These are phyloP conservation scores for Cetonia aurata DNA, from an alignment of 2,888 invertebrate species.

Conservation along the genomic window DNA sequence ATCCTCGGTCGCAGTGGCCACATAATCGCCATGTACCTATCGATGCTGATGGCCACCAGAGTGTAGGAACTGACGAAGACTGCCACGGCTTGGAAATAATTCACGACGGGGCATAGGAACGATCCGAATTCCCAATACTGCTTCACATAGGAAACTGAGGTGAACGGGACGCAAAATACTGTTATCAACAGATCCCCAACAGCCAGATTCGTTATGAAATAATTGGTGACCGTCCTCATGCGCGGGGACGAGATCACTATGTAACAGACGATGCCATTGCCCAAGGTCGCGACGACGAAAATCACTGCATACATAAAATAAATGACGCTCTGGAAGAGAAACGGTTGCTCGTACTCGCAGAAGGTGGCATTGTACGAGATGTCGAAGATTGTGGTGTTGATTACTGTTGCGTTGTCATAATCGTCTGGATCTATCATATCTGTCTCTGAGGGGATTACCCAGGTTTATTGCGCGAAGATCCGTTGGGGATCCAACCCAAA, in stretches of 20 bases:
- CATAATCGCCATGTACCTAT: conserved; percentile 92
- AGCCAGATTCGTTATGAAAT: conserved; percentile 90
- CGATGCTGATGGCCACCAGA: conserved; percentile 89
- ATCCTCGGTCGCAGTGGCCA: conserved; percentile 87
- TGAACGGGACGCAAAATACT: conserved; percentile 90
- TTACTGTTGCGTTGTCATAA: not conserved
- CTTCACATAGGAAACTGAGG: conserved; percentile 84
- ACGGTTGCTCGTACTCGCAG: conserved; percentile 45
- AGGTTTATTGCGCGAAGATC: too few species aligned
- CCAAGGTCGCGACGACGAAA: conserved; percentile 78
- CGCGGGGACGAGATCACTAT: conserved; percentile 85
- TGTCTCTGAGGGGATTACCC: too few species aligned
- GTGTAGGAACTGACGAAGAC: conserved; percentile 91
- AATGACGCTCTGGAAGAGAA: conserved; percentile 74
- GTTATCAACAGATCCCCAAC: conserved; percentile 93
- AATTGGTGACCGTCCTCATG: conserved; percentile 94
- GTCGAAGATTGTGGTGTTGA: not conserved
- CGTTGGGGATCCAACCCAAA: too few species aligned
- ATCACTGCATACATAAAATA: conserved; percentile 80
- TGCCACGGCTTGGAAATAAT: conserved; percentile 85
- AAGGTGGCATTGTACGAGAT: conserved; percentile 8
- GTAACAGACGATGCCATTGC: conserved; percentile 87
- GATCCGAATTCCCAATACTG: conserved; percentile 92
- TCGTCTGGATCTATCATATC: not conserved
- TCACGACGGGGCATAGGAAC: conserved; percentile 85